A percentile compares a stretch with the other conserved stretches of the same genome.
phyloP scores from a whole-genome alignment of 2,888 invertebrate species.

The Clusia tigrina region DNA sequence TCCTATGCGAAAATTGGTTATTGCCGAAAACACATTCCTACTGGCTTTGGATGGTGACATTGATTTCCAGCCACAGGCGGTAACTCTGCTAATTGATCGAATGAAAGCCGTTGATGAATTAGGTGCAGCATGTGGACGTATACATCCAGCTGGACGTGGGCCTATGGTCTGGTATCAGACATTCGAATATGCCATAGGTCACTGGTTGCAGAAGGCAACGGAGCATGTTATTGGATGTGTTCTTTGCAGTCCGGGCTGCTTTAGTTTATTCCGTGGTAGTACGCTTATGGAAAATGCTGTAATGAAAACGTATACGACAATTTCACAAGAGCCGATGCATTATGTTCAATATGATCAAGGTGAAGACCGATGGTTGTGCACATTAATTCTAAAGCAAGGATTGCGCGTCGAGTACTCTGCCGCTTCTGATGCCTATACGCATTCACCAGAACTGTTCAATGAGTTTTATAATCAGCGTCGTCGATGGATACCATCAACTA shows the following conservation, averaged over 20 bases:
- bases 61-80: conserved; percentile 84
- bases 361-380: conserved; percentile 97
- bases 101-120: conserved; percentile 85
- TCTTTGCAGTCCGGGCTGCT: conserved; percentile 91
- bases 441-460: conserved; percentile 89
- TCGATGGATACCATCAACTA: conserved; percentile 95
- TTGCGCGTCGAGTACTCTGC: conserved; percentile 94
- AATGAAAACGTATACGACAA: conserved; percentile 86
- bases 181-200: conserved; percentile 91
- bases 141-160: conserved; percentile 85
- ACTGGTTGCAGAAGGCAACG: conserved; percentile 92
- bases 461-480: conserved; percentile 95
- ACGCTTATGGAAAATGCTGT: conserved; percentile 91
- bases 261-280: conserved; percentile 86
- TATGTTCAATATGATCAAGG: conserved; percentile 94
- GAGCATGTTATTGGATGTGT: conserved; percentile 91
- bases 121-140: conserved; percentile 89
- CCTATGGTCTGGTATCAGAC: conserved; percentile 88
- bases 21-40: conserved; percentile 83
- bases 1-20: conserved; percentile 68
- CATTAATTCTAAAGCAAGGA: conserved; percentile 87
- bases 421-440: conserved; percentile 93
- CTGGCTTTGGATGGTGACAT: conserved; percentile 89
- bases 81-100: conserved; percentile 79
- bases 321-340: conserved; percentile 79